phyloP scores from a whole-genome alignment of 53 echinoderm and acorn worm genomes.

The Paelopatides confundens region DNA sequence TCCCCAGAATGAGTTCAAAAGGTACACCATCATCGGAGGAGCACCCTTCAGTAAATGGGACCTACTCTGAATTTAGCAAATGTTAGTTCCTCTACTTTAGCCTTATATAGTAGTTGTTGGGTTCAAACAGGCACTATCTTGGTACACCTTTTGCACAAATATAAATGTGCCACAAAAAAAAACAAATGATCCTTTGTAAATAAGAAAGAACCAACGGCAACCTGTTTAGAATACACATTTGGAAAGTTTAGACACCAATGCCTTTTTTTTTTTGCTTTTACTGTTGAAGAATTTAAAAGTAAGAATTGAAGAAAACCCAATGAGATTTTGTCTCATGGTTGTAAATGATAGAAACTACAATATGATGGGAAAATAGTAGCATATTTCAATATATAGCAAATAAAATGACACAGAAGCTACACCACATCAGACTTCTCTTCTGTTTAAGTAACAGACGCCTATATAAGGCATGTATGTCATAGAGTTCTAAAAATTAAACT shows the following conservation, averaged over 20 bases:
- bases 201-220: background rate
- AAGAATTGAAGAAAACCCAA: background rate
- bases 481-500: background rate
- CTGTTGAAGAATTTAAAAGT: background rate
- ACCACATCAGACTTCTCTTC: background rate
- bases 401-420: background rate
- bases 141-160: background rate
- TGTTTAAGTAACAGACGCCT: background rate
- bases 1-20: background rate
- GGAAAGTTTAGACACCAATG: slow-evolving; percentile 28
- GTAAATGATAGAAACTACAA: background rate
- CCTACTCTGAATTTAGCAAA: no score
- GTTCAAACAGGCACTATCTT: background rate
- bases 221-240: slow-evolving; percentile 9
- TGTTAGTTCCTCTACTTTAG: no score
- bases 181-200: slow-evolving; percentile 1
- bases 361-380: background rate
- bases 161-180: no score
- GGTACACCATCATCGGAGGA: no score
- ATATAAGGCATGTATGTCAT: background rate
- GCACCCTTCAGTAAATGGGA: no score
- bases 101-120: background rate
- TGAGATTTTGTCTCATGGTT: background rate
- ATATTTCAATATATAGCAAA: background rate
- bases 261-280: background rate